Evolutionary conservation across 1,140 invertebrate genomes (phyloP).

Genomic region (Apis florea): DNA sequence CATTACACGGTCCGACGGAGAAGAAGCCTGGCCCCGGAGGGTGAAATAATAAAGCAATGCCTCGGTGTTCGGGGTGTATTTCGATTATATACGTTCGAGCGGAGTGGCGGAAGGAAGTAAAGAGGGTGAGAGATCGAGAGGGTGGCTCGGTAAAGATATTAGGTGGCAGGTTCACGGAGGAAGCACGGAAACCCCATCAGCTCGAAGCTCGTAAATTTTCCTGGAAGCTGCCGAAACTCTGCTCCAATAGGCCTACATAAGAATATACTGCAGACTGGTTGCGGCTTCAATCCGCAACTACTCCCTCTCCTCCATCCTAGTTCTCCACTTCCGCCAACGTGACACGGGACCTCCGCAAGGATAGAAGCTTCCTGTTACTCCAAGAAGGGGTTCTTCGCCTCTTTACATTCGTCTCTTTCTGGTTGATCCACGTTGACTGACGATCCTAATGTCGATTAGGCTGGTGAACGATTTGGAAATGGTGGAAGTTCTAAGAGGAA

Average conservation of each 20-base stretch:
- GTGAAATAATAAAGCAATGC: constrained; percentile 30
- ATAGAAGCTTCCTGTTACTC: not conserved
- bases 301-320: constrained; percentile 36
- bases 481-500: too few relatives aligned
- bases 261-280: constrained; percentile 70
- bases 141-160: constrained; percentile 74
- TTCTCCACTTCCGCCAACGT: constrained; percentile 35
- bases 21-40: not conserved
- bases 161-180: constrained; percentile 64
- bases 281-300: constrained; percentile 64
- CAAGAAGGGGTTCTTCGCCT: not conserved
- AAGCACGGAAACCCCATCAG: constrained; percentile 78
- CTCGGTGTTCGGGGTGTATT: constrained; percentile 22
- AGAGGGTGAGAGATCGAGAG: constrained; percentile 28
- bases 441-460: constrained; percentile 12
- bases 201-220: constrained; percentile 74
- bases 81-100: constrained; percentile 28
- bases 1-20: not conserved
- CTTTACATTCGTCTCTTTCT: constrained; percentile 18
- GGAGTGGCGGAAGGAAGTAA: not conserved
- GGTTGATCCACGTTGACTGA: constrained; percentile 35
- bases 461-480: not conserved
- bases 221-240: constrained; percentile 71
- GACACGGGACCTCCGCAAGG: constrained; percentile 4
- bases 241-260: constrained; percentile 69